Conservation (phyloP, 2,888 invertebrate species). For the Caenorhabditis wallacei region DNA sequence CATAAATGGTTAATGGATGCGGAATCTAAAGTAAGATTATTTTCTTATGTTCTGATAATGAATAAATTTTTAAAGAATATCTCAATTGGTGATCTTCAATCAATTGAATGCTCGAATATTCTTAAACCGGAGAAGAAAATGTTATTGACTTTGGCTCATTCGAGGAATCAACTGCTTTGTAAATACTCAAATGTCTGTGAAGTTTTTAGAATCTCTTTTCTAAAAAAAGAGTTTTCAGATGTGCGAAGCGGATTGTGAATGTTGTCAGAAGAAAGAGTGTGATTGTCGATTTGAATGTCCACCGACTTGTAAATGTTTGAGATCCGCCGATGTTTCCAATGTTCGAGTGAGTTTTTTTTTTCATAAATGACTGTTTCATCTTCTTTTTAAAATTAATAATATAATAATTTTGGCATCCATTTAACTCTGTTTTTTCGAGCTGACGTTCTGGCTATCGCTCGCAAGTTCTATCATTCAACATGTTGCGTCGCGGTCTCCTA, state of each 20-base stretch:
- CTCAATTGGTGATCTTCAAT: constrained; percentile 59
- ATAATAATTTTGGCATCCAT: too few relatives aligned
- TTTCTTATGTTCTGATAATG: neutral
- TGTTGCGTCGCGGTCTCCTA: too few relatives aligned
- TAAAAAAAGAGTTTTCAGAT: constrained; percentile 49
- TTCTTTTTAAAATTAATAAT: too few relatives aligned
- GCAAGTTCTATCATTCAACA: too few relatives aligned
- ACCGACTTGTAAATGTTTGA: constrained; percentile 57
- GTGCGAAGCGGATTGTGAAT: constrained; percentile 69
- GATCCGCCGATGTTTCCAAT: constrained; percentile 57
- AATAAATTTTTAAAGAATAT: constrained; percentile 18
- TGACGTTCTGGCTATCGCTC: too few relatives aligned
- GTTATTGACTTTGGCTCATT: constrained; percentile 62
- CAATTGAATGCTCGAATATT: constrained; percentile 63
- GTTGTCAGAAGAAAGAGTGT: constrained; percentile 63
- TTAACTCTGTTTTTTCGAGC: too few relatives aligned
- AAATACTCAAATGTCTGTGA: constrained; percentile 71
- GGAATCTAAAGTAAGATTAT: neutral
- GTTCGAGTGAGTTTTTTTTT: constrained; percentile 31
- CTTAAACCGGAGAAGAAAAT: constrained; percentile 56
- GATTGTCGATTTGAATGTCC: constrained; percentile 64
- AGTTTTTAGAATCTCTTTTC: neutral
- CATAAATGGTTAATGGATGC: constrained; percentile 68
- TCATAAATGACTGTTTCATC: too few relatives aligned
- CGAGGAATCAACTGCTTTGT: constrained; percentile 71